Evolutionary conservation across 1,140 invertebrate species (phyloP).

Genomic region (Batillaria attramentaria): DNA sequence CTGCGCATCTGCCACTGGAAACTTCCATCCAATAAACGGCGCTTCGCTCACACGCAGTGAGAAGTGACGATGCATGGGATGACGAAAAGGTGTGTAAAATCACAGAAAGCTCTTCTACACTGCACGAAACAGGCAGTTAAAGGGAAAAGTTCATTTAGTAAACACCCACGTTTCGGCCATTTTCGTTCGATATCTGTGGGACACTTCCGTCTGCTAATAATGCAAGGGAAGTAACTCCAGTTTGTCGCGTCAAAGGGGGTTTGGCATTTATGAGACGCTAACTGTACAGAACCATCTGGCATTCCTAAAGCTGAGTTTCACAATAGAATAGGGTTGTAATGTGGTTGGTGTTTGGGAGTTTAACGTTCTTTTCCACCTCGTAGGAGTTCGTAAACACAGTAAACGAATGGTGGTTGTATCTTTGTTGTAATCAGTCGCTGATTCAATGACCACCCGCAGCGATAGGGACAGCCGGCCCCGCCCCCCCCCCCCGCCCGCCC

Average conservation of each 20-base stretch:
- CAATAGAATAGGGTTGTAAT: not conserved
- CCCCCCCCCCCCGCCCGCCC: no score
- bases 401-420: no score
- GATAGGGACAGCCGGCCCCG: no score
- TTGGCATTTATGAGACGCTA: no score
- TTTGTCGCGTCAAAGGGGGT: not conserved
- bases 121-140: not conserved
- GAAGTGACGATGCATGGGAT: not conserved
- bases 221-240: not conserved
- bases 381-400: no score
- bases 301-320: not conserved
- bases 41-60: not conserved
- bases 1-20: not conserved
- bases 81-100: not conserved
- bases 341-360: no score
- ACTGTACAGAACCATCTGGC: not conserved
- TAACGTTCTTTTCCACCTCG: no score
- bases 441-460: no score
- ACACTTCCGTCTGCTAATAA: constrained; percentile 3
- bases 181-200: not conserved
- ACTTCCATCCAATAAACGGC: not conserved
- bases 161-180: not conserved
- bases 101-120: not conserved
- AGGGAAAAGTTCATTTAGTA: not conserved
- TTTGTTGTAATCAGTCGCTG: no score